These are phyloP conservation scores for Nesogale talazaci DNA, from an alignment of 2,113 vertebrate genomes.

Conservation along the genomic window DNA sequence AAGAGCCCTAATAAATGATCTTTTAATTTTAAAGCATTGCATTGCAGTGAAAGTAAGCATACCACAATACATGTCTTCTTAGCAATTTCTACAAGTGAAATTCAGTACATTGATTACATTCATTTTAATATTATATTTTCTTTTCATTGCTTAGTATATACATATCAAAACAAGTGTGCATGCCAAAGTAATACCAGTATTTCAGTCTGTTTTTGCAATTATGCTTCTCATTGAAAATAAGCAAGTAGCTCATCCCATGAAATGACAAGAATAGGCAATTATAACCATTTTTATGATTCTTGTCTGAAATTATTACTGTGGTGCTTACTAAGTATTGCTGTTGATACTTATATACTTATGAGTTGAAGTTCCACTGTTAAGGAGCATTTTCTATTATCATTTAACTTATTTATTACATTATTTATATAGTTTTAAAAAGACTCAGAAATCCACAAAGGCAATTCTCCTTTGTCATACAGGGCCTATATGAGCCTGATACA, in stretches of 20 bases:
- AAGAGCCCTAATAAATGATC: too few relatives aligned
- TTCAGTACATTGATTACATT: neutral
- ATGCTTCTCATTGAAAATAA: conserved; percentile 41
- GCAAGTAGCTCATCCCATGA: conserved; percentile 4
- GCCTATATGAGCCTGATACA: too few relatives aligned
- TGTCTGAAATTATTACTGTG: neutral
- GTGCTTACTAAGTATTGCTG: neutral
- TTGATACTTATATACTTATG: neutral
- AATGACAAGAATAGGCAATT: neutral
- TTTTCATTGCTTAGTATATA: neutral
- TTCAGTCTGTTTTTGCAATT: conserved; percentile 19
- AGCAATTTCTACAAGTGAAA: neutral
- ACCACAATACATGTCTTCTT: neutral
- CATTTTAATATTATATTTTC: neutral
- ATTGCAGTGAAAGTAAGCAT: neutral
- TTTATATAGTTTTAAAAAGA: too few relatives aligned
- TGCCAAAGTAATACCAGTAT: neutral
- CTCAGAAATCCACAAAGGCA: too few relatives aligned
- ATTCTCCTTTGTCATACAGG: too few relatives aligned
- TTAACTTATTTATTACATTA: neutral
- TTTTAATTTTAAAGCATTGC: neutral
- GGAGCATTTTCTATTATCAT: neutral
- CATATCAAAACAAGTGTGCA: neutral
- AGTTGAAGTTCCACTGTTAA: neutral
- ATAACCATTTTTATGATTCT: neutral